phyloP scores from a whole-genome alignment of 1,140 invertebrate genomes.

The Paracyclopina nana region DNA sequence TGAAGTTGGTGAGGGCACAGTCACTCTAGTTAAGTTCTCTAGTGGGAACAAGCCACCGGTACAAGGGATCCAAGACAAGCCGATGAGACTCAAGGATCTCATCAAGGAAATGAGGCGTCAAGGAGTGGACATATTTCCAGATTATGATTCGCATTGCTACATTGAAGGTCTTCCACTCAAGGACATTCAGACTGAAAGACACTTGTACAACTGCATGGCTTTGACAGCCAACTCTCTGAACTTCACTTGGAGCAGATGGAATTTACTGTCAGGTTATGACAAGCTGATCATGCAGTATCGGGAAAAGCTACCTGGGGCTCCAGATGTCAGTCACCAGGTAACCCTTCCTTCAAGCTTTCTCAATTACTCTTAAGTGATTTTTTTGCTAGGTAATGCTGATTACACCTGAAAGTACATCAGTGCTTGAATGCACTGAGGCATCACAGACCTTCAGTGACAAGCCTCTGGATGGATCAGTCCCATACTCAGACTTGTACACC shows the following conservation, averaged over 20 bases:
- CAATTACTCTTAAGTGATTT: too few relatives aligned
- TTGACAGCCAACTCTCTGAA: conserved; percentile 11
- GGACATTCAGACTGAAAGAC: conserved; percentile 12
- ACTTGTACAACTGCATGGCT: conserved; percentile 15
- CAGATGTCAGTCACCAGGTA: background rate
- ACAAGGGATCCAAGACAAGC: background rate
- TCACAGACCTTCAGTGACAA: conserved; percentile 15
- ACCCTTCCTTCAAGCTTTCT: too few relatives aligned
- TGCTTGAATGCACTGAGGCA: conserved; percentile 11
- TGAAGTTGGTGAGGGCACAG: background rate
- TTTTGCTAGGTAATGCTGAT: too few relatives aligned
- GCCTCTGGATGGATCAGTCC: background rate
- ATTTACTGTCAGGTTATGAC: conserved; percentile 15
- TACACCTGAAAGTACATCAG: conserved; percentile 8
- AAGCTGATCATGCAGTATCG: conserved; percentile 14
- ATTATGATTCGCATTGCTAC: conserved; percentile 15
- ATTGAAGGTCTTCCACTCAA: conserved; percentile 16
- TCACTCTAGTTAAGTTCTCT: conserved; percentile 11
- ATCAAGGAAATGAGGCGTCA: conserved; percentile 13
- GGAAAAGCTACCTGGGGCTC: conserved; percentile 1
- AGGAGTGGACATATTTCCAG: conserved; percentile 15
- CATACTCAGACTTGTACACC: conserved; percentile 8
- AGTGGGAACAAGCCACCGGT: conserved; percentile 14
- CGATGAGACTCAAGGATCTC: conserved; percentile 16
- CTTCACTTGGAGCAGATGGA: conserved; percentile 13